Percentiles rank a stretch among this genome's conserved stretches.
These are phyloP conservation scores for Nycteola revayana DNA, from an alignment of 2,888 invertebrate species.

Conservation along the genomic window DNA sequence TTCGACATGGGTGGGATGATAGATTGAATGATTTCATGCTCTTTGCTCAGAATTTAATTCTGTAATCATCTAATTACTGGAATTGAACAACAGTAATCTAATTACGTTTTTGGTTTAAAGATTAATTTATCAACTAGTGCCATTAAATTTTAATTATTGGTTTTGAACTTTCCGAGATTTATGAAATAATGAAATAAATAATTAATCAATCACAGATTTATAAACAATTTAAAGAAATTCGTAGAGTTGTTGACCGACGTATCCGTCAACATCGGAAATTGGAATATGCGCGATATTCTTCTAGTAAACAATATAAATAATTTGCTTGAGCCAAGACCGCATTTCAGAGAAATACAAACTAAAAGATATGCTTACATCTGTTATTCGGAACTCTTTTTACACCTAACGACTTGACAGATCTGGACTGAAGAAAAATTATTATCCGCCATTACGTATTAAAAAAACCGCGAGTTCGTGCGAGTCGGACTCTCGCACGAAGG, in stretches of 20 bases:
- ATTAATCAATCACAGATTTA: too few relatives aligned
- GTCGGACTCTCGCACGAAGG: too few relatives aligned
- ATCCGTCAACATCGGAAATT: background rate
- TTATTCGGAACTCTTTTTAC: too few relatives aligned
- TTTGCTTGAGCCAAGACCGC: conserved; percentile 4
- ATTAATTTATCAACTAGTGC: too few relatives aligned
- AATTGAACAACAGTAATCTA: too few relatives aligned
- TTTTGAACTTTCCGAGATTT: too few relatives aligned
- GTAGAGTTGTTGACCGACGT: background rate
- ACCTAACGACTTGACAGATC: conserved; percentile 20
- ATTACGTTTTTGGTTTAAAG: too few relatives aligned
- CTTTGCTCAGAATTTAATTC: conserved; percentile 23
- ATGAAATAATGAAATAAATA: too few relatives aligned
- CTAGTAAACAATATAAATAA: conserved; percentile 8
- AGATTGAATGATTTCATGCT: conserved; percentile 19
- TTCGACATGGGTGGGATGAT: conserved; percentile 36
- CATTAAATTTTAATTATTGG: too few relatives aligned
- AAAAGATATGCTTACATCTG: background rate
- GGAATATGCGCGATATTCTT: background rate
- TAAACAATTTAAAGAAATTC: too few relatives aligned
- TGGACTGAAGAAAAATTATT: conserved; percentile 23
- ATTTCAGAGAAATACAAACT: conserved; percentile 4
- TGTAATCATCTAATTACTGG: conserved; percentile 5
- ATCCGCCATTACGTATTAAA: too few relatives aligned
- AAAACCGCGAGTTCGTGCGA: too few relatives aligned